A percentile compares a stretch with the other conserved stretches of the same genome.
phyloP scores from a whole-genome alignment of 2,888 invertebrate genomes.

The Clepsis dumicolana region DNA sequence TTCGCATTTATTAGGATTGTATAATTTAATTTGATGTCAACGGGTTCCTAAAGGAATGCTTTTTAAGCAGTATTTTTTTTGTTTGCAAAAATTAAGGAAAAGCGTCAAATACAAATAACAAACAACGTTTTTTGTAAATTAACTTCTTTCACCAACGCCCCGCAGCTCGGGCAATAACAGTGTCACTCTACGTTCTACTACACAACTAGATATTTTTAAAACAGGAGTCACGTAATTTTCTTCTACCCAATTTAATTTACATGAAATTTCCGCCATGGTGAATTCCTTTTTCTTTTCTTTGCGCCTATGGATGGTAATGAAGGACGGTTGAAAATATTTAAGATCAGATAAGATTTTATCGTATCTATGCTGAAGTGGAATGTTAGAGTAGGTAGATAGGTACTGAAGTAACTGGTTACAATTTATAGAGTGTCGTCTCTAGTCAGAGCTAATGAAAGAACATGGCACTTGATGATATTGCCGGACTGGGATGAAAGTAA shows the following conservation, averaged over 20 bases:
- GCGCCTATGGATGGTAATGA: slow-evolving; percentile 78
- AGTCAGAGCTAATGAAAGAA: slow-evolving; percentile 6
- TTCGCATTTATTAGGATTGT: too few relatives aligned
- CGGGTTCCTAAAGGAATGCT: background rate
- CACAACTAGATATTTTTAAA: slow-evolving; percentile 66
- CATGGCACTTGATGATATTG: slow-evolving; percentile 4
- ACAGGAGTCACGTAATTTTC: slow-evolving; percentile 65
- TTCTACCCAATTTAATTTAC: slow-evolving; percentile 78
- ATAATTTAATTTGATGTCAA: background rate
- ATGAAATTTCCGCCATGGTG: slow-evolving; percentile 77
- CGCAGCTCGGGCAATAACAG: slow-evolving; percentile 60
- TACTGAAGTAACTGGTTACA: background rate
- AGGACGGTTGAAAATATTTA: slow-evolving; percentile 73
- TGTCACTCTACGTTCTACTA: slow-evolving; percentile 48
- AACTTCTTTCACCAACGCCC: slow-evolving; percentile 56
- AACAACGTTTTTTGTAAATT: slow-evolving; percentile 53
- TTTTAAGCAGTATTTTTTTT: background rate
- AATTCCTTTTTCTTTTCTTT: slow-evolving; percentile 70
- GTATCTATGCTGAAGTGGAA: slow-evolving; percentile 52
- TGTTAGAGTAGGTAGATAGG: background rate
- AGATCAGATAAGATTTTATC: slow-evolving; percentile 73
- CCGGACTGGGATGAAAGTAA: slow-evolving; percentile 4
- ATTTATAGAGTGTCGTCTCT: slow-evolving; percentile 3
- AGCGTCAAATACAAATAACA: slow-evolving; percentile 44
- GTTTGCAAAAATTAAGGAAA: background rate